Percentiles rank a stretch among this genome's conserved stretches.
Evolutionary conservation across 1,140 invertebrate species (phyloP).

Genomic region (Mercenaria mercenaria): DNA sequence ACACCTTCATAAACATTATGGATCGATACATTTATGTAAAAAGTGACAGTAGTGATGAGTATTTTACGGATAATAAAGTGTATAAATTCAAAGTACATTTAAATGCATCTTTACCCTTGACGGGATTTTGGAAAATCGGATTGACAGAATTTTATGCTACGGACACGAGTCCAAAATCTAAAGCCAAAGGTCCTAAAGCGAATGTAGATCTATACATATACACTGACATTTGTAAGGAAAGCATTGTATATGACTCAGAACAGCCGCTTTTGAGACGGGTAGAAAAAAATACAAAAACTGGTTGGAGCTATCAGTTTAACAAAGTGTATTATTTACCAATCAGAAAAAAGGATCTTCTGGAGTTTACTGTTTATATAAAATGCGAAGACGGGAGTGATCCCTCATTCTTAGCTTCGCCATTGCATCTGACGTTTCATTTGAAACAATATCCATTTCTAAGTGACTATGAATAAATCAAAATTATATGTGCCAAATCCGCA

Average conservation of each 20-base stretch:
- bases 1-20: background rate
- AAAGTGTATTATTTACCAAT: constrained; percentile 30
- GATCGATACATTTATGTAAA: constrained; percentile 40
- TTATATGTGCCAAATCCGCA: constrained; percentile 50
- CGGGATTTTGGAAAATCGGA: constrained; percentile 9
- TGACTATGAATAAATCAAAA: background rate
- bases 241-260: constrained; percentile 13
- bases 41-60: constrained; percentile 22
- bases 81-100: constrained; percentile 43
- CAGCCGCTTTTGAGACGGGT: background rate
- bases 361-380: constrained; percentile 48
- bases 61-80: constrained; percentile 42
- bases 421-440: constrained; percentile 39
- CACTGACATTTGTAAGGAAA: constrained; percentile 41
- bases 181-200: background rate
- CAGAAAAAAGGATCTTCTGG: constrained; percentile 3
- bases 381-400: background rate
- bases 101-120: background rate
- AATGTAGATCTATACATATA: constrained; percentile 14
- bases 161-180: background rate
- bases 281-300: background rate
- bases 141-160: constrained; percentile 28
- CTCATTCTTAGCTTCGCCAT: background rate
- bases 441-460: constrained; percentile 31
- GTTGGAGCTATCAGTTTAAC: constrained; percentile 26